These are phyloP conservation scores for Caenorhabditis wallacei DNA, from an alignment of 2,888 invertebrate genomes.

Conservation along the genomic window DNA sequence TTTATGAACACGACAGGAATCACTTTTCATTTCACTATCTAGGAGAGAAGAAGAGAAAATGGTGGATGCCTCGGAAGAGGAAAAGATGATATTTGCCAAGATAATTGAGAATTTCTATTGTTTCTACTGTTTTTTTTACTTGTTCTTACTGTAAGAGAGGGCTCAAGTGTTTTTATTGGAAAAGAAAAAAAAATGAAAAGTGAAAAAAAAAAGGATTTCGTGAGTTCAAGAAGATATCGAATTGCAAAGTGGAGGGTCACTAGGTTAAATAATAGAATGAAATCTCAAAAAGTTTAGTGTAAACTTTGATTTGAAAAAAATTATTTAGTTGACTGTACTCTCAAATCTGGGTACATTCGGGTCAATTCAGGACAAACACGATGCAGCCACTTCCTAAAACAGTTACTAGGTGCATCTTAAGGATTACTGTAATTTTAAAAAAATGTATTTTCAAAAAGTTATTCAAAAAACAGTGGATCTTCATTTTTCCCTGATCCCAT, in stretches of 20 bases:
- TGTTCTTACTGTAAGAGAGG: not conserved
- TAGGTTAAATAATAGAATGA: not conserved
- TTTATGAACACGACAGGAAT: not conserved
- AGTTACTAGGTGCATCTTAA: too few relatives aligned
- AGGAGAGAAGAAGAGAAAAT: not conserved
- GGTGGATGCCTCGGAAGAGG: not conserved
- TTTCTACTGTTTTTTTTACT: slow-evolving; percentile 6
- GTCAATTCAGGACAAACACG: too few relatives aligned
- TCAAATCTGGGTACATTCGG: too few relatives aligned
- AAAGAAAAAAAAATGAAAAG: not conserved
- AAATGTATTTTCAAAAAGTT: too few relatives aligned
- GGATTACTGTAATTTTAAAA: too few relatives aligned
- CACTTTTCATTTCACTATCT: not conserved
- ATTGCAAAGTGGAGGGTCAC: slow-evolving; percentile 14
- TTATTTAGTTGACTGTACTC: too few relatives aligned
- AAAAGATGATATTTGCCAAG: slow-evolving; percentile 9
- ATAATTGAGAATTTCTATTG: slow-evolving; percentile 11
- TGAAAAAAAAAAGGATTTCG: not conserved
- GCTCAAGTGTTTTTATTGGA: slow-evolving; percentile 9
- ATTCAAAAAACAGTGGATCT: too few relatives aligned
- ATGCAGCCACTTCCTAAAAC: too few relatives aligned
- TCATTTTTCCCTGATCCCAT: too few relatives aligned
- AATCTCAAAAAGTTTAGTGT: not conserved
- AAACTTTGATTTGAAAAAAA: not conserved
- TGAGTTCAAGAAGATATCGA: slow-evolving; percentile 12